phyloP scores from a whole-genome alignment of 2,113 vertebrate species.

The Phodopus roborovskii region DNA sequence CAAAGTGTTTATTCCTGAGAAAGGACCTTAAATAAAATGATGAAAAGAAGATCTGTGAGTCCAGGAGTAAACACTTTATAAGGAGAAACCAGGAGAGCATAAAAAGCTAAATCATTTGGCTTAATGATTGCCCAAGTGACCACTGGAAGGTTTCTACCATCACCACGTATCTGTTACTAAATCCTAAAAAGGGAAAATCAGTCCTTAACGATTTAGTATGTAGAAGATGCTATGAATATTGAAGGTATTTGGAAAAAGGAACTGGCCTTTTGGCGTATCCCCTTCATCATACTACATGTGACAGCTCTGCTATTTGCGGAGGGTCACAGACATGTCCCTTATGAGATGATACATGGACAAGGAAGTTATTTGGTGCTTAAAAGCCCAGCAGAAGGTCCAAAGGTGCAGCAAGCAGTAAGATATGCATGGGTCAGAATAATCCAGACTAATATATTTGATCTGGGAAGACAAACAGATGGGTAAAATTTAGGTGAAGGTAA shows the following conservation, averaged over 20 bases:
- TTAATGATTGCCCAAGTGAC: neutral
- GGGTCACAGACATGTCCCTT: neutral
- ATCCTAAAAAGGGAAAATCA: neutral
- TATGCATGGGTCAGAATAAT: neutral
- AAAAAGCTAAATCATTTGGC: neutral
- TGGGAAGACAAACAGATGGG: neutral
- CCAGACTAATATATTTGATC: neutral
- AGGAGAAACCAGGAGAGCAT: neutral
- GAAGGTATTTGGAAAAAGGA: neutral
- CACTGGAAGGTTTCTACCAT: neutral
- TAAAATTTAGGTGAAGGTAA: neutral
- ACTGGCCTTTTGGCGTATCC: neutral
- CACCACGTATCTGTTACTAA: neutral
- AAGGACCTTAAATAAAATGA: neutral
- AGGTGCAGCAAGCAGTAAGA: neutral
- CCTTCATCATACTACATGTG: neutral
- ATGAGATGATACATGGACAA: neutral
- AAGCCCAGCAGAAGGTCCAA: neutral
- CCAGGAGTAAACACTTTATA: neutral
- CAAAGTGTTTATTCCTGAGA: neutral
- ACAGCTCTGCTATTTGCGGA: neutral
- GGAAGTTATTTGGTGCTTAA: neutral
- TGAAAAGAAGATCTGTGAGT: neutral
- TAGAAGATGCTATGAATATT: neutral
- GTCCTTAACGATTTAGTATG: neutral